These are phyloP conservation scores for Dicrostonyx torquatus DNA, from an alignment of 2,797 vertebrate species.

Conservation along the genomic window DNA sequence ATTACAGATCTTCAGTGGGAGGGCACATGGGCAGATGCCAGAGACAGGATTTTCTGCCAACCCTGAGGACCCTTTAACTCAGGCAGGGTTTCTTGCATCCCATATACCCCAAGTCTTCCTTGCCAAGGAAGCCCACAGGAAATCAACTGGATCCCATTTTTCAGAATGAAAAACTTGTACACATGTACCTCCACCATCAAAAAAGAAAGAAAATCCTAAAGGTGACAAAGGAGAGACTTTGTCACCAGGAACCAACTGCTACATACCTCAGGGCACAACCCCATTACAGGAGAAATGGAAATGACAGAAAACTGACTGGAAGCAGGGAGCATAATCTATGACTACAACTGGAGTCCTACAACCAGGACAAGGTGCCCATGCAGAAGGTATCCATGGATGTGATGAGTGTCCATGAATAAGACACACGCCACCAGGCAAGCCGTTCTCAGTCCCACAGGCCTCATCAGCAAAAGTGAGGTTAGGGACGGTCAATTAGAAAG, in stretches of 20 bases:
- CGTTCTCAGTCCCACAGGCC: background rate
- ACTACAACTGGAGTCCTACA: background rate
- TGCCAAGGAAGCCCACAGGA: background rate
- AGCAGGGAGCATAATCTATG: no score
- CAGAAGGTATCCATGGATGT: background rate
- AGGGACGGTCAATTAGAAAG: background rate
- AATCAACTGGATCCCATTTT: background rate
- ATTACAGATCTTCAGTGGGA: conserved; percentile 5
- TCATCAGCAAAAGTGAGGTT: background rate
- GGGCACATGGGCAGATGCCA: background rate
- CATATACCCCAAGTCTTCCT: background rate
- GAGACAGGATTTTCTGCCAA: background rate
- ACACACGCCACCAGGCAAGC: background rate
- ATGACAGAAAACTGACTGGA: no score
- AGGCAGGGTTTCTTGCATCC: background rate
- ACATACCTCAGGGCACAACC: background rate
- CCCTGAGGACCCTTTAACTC: background rate
- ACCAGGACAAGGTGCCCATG: background rate
- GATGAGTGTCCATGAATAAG: background rate
- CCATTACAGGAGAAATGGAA: background rate
- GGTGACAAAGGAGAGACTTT: background rate
- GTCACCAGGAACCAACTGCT: background rate
- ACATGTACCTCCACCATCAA: background rate
- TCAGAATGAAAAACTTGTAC: background rate
- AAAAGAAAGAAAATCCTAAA: background rate